phyloP scores from a whole-genome alignment of 2,113 vertebrate species.

The Pachypanchax playfairii region DNA sequence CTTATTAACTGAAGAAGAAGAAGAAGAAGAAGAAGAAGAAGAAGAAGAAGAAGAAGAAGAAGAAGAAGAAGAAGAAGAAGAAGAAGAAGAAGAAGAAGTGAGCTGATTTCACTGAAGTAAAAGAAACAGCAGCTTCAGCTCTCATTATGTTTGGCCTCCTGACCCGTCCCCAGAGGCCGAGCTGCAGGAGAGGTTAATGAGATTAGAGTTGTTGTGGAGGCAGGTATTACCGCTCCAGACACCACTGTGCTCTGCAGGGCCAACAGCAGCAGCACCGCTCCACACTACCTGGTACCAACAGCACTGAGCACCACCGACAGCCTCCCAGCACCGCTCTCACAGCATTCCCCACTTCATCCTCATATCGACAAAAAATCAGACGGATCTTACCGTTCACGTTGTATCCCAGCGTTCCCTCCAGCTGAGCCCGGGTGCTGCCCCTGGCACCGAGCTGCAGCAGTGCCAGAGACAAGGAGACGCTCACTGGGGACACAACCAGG shows the following conservation, averaged over 20 bases:
- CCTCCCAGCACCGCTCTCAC: conserved; percentile 16
- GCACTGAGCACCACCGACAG: conserved; percentile 46
- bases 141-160: conserved; percentile 49
- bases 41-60: too few species aligned
- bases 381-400: conserved; percentile 79
- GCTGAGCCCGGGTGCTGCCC: conserved; percentile 83
- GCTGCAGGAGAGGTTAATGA: conserved; percentile 70
- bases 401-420: conserved; percentile 84
- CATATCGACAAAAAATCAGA: not conserved
- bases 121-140: conserved; percentile 18
- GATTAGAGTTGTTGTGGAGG: conserved; percentile 69
- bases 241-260: conserved; percentile 62
- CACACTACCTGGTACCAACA: conserved; percentile 71
- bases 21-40: too few species aligned
- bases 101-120: not conserved
- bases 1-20: too few species aligned
- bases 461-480: conserved; percentile 82
- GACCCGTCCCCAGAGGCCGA: conserved; percentile 35
- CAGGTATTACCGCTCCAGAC: conserved; percentile 77
- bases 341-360: not conserved
- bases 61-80: too few species aligned
- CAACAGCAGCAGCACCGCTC: conserved; percentile 49
- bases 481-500: conserved; percentile 84
- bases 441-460: conserved; percentile 87
- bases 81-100: too few species aligned